A percentile compares a stretch with the other conserved stretches of the same genome.
Conservation (phyloP, 2,113 vertebrate species). For the Urocynchramus pylzowi region DNA sequence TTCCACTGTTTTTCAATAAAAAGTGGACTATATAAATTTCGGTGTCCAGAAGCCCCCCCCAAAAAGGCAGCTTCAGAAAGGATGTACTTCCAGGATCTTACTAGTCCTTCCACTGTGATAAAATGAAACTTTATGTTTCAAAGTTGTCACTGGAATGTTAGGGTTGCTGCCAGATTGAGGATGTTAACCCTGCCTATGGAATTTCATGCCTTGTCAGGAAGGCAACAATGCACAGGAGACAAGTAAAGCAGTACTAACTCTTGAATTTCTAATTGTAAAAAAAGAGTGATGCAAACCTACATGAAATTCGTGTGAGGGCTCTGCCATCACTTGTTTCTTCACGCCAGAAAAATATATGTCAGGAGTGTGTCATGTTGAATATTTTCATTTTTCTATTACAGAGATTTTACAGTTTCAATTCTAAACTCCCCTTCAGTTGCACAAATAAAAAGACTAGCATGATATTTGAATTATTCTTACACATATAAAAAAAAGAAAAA, state of each 20-base stretch:
- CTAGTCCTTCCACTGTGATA: background rate
- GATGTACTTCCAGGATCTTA: background rate
- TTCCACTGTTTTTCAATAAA: background rate
- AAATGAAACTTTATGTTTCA: background rate
- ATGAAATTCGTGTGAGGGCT: background rate
- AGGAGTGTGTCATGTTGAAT: constrained; percentile 78
- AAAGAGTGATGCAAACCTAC: background rate
- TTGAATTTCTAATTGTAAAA: background rate
- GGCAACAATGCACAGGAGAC: background rate
- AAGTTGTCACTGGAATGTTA: background rate
- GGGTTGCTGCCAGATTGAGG: background rate
- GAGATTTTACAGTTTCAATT: constrained; percentile 82
- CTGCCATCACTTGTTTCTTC: constrained; percentile 72
- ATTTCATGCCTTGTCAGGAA: background rate
- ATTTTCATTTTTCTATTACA: constrained; percentile 77
- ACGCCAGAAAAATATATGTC: constrained; percentile 71
- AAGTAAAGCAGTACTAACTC: background rate
- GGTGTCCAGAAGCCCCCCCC: accelerated
- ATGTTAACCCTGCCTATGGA: background rate
- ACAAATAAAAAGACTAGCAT: constrained; percentile 77
- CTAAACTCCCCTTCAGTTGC: constrained; percentile 74
- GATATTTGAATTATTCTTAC: constrained; percentile 78
- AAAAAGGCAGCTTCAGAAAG: background rate
- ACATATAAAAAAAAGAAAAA: background rate
- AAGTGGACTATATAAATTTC: background rate